Percentiles rank a stretch among this genome's conserved stretches.
phyloP scores from a whole-genome alignment of 2,797 vertebrate genomes.

The Sebastes trivittatus region DNA sequence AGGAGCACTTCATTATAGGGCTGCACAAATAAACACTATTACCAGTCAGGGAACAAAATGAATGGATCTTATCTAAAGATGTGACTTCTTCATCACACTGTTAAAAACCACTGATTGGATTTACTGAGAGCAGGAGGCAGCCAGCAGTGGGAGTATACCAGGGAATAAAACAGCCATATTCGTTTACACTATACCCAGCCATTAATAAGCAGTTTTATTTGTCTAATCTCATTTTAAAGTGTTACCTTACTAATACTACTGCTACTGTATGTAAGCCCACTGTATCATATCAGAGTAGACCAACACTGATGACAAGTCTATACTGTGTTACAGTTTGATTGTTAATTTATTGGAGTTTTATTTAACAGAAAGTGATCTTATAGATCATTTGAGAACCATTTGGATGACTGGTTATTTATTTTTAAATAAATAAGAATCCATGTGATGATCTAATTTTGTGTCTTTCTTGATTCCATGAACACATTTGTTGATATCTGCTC shows the following conservation, averaged over 20 bases:
- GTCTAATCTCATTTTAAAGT: constrained; percentile 11
- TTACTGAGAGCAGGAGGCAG: not conserved
- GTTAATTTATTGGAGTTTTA: constrained; percentile 21
- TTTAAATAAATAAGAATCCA: constrained; percentile 26
- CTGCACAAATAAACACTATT: not conserved
- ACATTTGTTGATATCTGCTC: not conserved
- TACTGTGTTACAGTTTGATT: not conserved
- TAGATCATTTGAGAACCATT: constrained; percentile 10
- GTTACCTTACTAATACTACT: constrained; percentile 7
- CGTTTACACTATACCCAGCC: not conserved
- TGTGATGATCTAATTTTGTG: not conserved
- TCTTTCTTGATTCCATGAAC: not conserved
- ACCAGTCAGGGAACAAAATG: not conserved
- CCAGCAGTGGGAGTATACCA: not conserved
- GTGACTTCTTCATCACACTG: not conserved
- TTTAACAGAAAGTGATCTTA: not conserved
- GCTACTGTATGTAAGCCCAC: not conserved
- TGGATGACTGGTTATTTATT: not conserved
- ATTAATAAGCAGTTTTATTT: not conserved
- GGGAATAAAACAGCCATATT: constrained; percentile 38
- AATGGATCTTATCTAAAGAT: not conserved
- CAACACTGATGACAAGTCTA: not conserved
- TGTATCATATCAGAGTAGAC: not conserved
- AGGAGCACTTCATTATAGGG: constrained; percentile 6
- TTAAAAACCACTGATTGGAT: not conserved